Conservation (phyloP, 2,113 vertebrate genomes). For the Thalassarche chlororhynchos region DNA sequence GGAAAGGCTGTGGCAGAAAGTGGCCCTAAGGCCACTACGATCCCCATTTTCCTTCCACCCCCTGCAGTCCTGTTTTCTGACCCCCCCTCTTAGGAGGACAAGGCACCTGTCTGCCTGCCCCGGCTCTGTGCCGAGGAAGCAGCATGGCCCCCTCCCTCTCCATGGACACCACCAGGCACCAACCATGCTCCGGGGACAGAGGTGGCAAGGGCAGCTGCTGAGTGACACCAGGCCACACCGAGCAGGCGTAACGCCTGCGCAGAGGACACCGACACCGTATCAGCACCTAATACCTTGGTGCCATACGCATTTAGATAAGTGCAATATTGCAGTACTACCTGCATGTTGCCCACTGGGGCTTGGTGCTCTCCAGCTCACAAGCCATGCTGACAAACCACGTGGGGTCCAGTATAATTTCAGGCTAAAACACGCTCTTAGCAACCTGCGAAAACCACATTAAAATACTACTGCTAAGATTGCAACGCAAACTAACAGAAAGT, state of each 20-base stretch:
- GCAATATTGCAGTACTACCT: background rate
- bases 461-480: background rate
- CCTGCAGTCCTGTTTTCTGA: background rate
- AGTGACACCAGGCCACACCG: background rate
- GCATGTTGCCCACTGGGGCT: accelerated
- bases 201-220: background rate
- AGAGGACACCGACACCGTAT: accelerated
- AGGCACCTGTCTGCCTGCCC: background rate
- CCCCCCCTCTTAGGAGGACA: background rate
- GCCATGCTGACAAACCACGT: background rate
- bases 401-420: background rate
- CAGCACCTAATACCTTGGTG: background rate
- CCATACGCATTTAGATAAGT: background rate
- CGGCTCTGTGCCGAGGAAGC: background rate
- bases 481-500: background rate
- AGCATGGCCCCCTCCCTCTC: background rate
- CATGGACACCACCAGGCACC: accelerated
- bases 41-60: accelerated
- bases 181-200: accelerated
- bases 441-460: background rate
- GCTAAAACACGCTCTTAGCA: background rate
- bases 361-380: background rate
- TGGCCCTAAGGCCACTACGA: background rate
- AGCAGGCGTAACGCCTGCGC: accelerated
- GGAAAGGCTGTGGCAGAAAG: background rate